These are phyloP conservation scores for Hipposideros armiger DNA, from an alignment of 2,113 vertebrate species.

Conservation along the genomic window DNA sequence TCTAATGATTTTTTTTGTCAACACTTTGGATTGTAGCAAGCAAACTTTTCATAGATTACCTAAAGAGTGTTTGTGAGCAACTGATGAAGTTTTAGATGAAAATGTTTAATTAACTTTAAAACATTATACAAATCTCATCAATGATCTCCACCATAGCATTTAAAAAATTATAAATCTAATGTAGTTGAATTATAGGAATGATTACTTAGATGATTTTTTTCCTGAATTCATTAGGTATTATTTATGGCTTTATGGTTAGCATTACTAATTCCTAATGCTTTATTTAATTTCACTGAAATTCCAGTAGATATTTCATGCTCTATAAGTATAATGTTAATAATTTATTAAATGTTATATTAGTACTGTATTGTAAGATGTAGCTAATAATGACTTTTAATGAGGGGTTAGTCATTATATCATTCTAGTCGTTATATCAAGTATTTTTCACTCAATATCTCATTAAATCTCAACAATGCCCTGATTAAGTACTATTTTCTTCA, in stretches of 20 bases:
- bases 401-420: not conserved
- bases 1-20: not conserved
- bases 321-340: not conserved
- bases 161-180: not conserved
- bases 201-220: not conserved
- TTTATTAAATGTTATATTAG: not conserved
- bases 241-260: not conserved
- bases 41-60: not conserved
- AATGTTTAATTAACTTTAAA: not conserved
- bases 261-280: not conserved
- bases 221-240: not conserved
- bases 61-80: not conserved
- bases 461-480: not conserved
- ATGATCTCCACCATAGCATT: not conserved
- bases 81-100: not conserved
- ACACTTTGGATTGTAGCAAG: not conserved
- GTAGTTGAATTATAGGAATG: not conserved
- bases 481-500: not conserved
- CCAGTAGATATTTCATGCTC: not conserved
- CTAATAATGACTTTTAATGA: not conserved
- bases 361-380: not conserved
- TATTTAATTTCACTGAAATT: constrained; percentile 10
- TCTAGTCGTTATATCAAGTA: not conserved
- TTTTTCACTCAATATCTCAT: not conserved
- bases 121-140: not conserved